Evolutionary conservation across 1,140 invertebrate genomes (phyloP).

Genomic region (Drosophila bocki): DNA sequence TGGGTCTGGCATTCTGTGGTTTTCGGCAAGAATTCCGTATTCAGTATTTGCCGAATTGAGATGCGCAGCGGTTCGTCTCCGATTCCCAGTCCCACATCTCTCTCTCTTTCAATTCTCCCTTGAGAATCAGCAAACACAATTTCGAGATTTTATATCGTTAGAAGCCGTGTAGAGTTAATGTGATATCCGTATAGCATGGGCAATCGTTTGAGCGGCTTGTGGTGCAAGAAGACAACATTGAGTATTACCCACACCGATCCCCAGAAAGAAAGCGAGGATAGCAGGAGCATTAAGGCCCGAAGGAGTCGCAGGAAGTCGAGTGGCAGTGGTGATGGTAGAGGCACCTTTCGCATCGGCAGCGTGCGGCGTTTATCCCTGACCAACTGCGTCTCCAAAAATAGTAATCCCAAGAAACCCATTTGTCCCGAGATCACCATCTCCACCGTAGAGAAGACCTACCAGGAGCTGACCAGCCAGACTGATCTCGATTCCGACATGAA

Average conservation of each 20-base stretch:
- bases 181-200: constrained; percentile 69
- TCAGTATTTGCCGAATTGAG: constrained; percentile 85
- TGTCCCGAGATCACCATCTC: constrained; percentile 12
- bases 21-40: constrained; percentile 83
- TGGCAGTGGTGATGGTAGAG: constrained; percentile 37
- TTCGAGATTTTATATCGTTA: constrained; percentile 17
- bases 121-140: constrained; percentile 13
- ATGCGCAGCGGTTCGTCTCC: constrained; percentile 74
- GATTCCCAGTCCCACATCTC: background rate
- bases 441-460: constrained; percentile 44
- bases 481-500: constrained; percentile 40
- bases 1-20: constrained; percentile 74
- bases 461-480: constrained; percentile 1
- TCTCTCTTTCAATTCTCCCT: constrained; percentile 4
- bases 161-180: constrained; percentile 24
- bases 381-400: constrained; percentile 67
- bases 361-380: constrained; percentile 70
- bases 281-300: constrained; percentile 19
- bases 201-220: constrained; percentile 83
- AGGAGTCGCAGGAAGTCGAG: constrained; percentile 55
- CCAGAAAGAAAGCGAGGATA: constrained; percentile 17
- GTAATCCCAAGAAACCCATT: constrained; percentile 30
- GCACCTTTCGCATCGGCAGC: constrained; percentile 71
- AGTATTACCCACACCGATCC: constrained; percentile 48
- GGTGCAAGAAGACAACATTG: constrained; percentile 83